A percentile compares a stretch with the other conserved stretches of the same genome.
Conservation (phyloP, 1,140 invertebrate genomes). For the Eubasilissa regina region DNA sequence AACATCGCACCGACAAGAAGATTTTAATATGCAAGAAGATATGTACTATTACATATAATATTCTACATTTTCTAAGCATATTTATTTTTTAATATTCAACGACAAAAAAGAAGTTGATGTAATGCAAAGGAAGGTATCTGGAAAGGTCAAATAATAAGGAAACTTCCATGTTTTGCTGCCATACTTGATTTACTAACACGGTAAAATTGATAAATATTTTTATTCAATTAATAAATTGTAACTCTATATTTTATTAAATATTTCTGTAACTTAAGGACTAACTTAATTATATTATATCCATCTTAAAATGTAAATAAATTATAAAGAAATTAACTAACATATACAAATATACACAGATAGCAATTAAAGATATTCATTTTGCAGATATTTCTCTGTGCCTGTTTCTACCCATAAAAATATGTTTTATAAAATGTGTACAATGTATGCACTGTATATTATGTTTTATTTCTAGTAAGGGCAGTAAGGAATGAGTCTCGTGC, state of each 20-base stretch:
- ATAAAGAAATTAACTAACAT: slow-evolving; percentile 27
- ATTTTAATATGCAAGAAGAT: no score
- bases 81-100: no score
- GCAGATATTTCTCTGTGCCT: not conserved
- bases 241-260: slow-evolving; percentile 53
- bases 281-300: slow-evolving; percentile 13
- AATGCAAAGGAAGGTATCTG: not conserved
- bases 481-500: not conserved
- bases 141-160: slow-evolving; percentile 52
- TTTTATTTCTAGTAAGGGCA: not conserved
- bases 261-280: slow-evolving; percentile 28
- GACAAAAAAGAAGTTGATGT: no score
- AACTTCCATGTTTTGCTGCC: slow-evolving; percentile 56
- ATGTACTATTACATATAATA: no score
- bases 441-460: not conserved
- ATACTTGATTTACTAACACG: slow-evolving; percentile 57
- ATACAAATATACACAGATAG: slow-evolving; percentile 30
- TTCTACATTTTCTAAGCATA: no score
- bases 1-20: no score
- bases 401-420: not conserved
- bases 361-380: slow-evolving; percentile 1
- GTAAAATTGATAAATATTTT: slow-evolving; percentile 59
- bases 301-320: slow-evolving; percentile 44
- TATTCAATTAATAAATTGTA: slow-evolving; percentile 56
- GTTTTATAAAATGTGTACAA: slow-evolving; percentile 29